phyloP scores from a whole-genome alignment of 2,797 vertebrate genomes.

The Xiphophorus birchmanni region DNA sequence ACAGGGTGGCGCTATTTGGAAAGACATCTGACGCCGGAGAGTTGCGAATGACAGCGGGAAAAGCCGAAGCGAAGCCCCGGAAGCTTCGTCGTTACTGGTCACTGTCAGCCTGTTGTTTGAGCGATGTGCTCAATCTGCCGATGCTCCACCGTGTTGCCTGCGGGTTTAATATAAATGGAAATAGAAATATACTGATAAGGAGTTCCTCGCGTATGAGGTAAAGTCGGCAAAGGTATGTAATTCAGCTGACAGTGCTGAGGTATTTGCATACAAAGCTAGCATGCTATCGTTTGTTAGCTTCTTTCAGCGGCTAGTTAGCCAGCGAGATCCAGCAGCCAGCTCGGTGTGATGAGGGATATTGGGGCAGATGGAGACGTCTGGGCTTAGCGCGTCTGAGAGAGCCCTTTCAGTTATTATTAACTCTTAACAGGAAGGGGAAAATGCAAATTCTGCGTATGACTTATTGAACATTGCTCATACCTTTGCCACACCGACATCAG shows the following conservation, averaged over 20 bases:
- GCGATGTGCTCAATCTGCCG: conserved; percentile 44
- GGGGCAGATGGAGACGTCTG: conserved; percentile 4
- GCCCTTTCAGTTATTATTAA: conserved; percentile 27
- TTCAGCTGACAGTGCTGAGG: neutral
- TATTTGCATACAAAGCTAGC: conserved; percentile 37
- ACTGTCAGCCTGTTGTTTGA: conserved; percentile 54
- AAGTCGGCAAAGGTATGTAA: conserved; percentile 49
- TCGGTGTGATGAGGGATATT: conserved; percentile 19
- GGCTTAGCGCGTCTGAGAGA: conserved; percentile 41
- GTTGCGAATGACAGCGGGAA: conserved; percentile 46
- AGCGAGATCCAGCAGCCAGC: conserved; percentile 38
- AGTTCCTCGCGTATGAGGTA: neutral
- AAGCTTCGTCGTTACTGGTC: conserved; percentile 50
- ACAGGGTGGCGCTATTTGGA: neutral
- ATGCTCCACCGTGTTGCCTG: conserved; percentile 5
- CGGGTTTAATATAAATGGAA: conserved; percentile 7
- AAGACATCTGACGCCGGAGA: neutral
- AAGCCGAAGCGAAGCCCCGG: conserved; percentile 65
- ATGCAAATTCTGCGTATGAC: too few relatives aligned
- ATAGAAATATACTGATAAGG: conserved; percentile 29
- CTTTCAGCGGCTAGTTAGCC: conserved; percentile 45
- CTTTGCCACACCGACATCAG: conserved; percentile 4
- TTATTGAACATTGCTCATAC: neutral
- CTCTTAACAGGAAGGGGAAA: neutral
- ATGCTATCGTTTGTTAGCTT: conserved; percentile 57